Evolutionary conservation across 2,113 vertebrate genomes (phyloP).

Genomic region (Camelus dromedarius): DNA sequence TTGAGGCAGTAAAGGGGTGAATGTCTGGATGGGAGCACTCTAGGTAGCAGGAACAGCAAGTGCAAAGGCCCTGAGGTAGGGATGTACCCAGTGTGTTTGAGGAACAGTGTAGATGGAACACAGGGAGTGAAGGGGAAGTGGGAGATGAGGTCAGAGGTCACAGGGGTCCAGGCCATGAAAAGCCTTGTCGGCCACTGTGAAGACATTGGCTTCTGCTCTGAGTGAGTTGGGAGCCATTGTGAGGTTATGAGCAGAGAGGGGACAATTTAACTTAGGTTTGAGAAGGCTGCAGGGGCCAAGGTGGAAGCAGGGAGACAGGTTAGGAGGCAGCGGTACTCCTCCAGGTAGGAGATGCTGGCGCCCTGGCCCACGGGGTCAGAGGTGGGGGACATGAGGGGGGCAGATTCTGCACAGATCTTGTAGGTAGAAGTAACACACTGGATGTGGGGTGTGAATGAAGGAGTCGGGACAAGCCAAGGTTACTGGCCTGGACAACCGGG

Average conservation of each 20-base stretch:
- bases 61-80: constrained; percentile 33
- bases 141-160: not conserved
- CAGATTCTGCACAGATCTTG: not conserved
- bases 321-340: not conserved
- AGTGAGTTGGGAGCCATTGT: not conserved
- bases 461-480: not conserved
- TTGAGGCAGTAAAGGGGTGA: not conserved
- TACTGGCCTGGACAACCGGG: not conserved
- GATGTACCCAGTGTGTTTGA: not conserved
- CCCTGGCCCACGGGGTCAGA: not conserved
- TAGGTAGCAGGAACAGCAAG: not conserved
- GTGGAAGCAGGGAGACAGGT: not conserved
- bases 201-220: not conserved
- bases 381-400: not conserved
- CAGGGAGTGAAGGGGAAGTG: not conserved
- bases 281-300: not conserved
- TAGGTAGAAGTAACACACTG: not conserved
- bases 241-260: not conserved
- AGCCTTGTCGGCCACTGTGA: not conserved
- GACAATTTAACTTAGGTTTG: not conserved
- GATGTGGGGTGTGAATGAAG: not conserved
- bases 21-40: too few species aligned
- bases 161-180: too few species aligned
- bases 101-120: not conserved
- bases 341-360: not conserved